Conservation (phyloP, 2,797 vertebrate genomes). For the Coregonus sp. region DNA sequence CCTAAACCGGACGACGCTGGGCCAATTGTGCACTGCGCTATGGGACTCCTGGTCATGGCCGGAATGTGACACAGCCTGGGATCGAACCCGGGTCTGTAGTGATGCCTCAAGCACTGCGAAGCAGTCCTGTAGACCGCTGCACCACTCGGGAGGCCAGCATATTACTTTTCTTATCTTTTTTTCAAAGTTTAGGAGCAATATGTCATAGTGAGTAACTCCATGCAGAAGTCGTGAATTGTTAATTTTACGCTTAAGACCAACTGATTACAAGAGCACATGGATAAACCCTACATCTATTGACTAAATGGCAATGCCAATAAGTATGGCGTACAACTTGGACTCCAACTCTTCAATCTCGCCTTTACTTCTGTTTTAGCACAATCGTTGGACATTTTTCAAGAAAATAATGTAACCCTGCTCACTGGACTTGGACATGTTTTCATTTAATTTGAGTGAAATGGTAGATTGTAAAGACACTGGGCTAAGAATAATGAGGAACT, state of each 20-base stretch:
- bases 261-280: not conserved
- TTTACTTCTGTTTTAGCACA: not conserved
- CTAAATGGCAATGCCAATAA: not conserved
- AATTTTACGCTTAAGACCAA: not conserved
- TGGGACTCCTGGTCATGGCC: too few species aligned
- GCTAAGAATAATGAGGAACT: not conserved
- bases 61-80: too few species aligned
- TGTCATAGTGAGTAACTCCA: not conserved
- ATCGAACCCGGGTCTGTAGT: too few species aligned
- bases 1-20: too few species aligned
- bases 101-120: too few species aligned
- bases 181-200: not conserved
- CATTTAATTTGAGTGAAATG: too few species aligned
- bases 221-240: not conserved
- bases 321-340: not conserved
- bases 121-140: too few species aligned
- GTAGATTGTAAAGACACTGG: not conserved
- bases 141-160: not conserved
- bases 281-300: not conserved
- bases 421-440: not conserved
- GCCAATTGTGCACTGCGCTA: too few species aligned
- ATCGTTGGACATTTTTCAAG: not conserved
- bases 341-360: not conserved
- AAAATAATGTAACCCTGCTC: not conserved
- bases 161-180: not conserved